These are phyloP conservation scores for Batillaria attramentaria DNA, from an alignment of 1,140 invertebrate species.

Conservation along the genomic window DNA sequence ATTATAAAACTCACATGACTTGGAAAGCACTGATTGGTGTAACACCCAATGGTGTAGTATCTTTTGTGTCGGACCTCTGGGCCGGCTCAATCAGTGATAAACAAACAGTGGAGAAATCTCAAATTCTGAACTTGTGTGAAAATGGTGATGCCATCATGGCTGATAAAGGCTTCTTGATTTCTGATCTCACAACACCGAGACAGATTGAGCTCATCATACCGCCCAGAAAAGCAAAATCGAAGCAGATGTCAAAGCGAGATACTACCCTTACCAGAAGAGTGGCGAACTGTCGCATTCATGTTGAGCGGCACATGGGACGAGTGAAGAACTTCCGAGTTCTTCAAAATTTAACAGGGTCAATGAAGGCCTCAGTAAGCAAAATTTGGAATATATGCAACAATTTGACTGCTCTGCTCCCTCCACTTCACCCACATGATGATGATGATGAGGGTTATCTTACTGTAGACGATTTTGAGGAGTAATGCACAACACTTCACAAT, in stretches of 20 bases:
- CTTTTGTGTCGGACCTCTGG: no score
- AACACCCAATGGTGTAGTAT: no score
- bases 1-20: no score
- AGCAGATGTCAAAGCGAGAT: not conserved
- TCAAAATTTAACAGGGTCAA: not conserved
- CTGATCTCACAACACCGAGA: conserved; percentile 11
- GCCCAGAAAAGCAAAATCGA: not conserved
- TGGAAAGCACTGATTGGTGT: no score
- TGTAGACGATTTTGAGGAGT: no score
- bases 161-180: conserved; percentile 16
- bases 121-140: conserved; percentile 17
- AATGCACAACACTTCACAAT: no score
- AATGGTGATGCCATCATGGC: conserved; percentile 18
- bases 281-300: conserved; percentile 14
- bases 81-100: no score
- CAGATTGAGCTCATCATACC: conserved; percentile 6
- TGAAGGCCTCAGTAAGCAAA: not conserved
- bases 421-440: not conserved
- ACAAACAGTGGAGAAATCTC: not conserved
- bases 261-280: not conserved
- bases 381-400: not conserved
- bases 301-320: conserved; percentile 4
- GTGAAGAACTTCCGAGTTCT: conserved; percentile 24
- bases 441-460: not conserved
- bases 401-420: not conserved